Evolutionary conservation across 2,888 invertebrate species (phyloP), one percentile per base, ranked within the genome.

Genomic region (Tipula confusa): DNA sequence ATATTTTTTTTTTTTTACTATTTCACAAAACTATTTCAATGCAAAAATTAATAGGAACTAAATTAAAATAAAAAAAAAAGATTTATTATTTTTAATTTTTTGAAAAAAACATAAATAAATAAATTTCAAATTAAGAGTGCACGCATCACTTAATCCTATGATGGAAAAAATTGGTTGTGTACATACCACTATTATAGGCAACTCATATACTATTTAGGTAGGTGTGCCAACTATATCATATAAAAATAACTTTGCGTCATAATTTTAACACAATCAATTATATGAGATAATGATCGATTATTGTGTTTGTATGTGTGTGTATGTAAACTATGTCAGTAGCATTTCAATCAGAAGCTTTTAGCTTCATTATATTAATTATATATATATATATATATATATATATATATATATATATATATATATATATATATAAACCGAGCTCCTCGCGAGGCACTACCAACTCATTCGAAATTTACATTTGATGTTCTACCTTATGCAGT

Each of bases 241-340:
- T 11, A 24, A 64, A 64, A 64, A 64, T 64, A 64, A 18, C 64
- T 64, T 64, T 64, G 64, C 64, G 64, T 64, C 64, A 64, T 64
- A 24, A 64, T 64, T 64, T 64, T 64, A 64, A 64, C 64, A 64
- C 64, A 64, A 64, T 64, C 64, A 64, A 64, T 64, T 64, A 64
- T 64, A 64, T 24, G 64, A 64, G 64, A 64, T 64, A 64, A 64
- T 64, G 43, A 18, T 43, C 36, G 36, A 36, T 36, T 36, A 2
- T 9, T 15, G n/a, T 15, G 6, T 43, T 43, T n/a, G n/a, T n/a
- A n/a, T n/a, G 15, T 43, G 43, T 43, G 9, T n/a, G n/a, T n/a
- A n/a, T n/a, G n/a, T n/a, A n/a, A 33, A 33, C 33, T 33, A 11
- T 6, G 33, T 43, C 15, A 43, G 15, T 3, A 43, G 43, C 15